Evolutionary conservation across 2,888 invertebrate species (phyloP), one percentile per base, ranked within the genome.

Genomic region (Harpalus rubripes): DNA sequence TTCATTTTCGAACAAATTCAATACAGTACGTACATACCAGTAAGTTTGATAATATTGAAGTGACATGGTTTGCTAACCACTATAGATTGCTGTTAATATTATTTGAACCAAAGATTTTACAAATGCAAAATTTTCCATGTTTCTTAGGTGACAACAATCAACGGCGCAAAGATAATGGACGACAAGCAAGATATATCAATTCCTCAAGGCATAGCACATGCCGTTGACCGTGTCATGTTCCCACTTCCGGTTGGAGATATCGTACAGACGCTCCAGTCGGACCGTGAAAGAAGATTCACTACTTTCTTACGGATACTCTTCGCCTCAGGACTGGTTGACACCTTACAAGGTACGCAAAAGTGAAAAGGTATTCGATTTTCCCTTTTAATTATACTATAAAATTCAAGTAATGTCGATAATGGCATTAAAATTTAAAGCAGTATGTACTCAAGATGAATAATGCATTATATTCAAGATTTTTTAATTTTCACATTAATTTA

Each of bases 241-340:
- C 97, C 97, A 0, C 92, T 97, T 86, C 97, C 97, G 0, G 97
- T 97, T 0, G 97, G 97, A 0, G 97, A 97, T 91, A 91, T 97
- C 80, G 93, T 96, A 58, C 96, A 96, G 90, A 97, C 97, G 0
- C 91, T 97, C 80, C 96, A 96, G 89, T 96, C 96, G 0, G 97
- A 97, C 91, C 92, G 96, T 65, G 97, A 97, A 89, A 92, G 95
- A 87, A 92, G 97, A 87, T 97, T 97, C 91, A 95, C 95, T 18
- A 95, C 94, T 80, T 96, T 97, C 92, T 91, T 97, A 58, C 95
- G 95, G 89, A 95, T 96, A 0, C 90, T 97, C 2, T 95, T 95
- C 88, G 93, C 94, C 8, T 95, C 96, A n/a, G 96, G 96, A 52
- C 93, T 96, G 86, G 95, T 95, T 12, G 95, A 96, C 83, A 95